Evolutionary conservation across 2,113 vertebrate genomes (phyloP).

Genomic region (Strigops habroptila): DNA sequence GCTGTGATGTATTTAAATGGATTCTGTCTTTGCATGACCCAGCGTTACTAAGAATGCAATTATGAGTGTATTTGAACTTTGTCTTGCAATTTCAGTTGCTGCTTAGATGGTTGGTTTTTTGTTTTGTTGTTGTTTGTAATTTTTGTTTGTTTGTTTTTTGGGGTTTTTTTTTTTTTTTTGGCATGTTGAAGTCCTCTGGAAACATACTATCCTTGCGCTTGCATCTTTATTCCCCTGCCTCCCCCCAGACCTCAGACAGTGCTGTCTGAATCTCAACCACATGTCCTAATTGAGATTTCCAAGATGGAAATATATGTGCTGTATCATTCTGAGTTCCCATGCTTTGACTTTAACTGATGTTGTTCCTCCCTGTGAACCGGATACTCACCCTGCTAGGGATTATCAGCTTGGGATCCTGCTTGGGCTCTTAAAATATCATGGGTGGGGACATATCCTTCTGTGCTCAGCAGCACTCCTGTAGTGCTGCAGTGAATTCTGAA

Average conservation of each 20-base stretch:
- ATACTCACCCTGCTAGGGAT: neutral
- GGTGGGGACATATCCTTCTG: neutral
- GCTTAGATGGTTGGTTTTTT: no score
- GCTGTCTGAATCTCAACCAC: neutral
- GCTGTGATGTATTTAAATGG: neutral
- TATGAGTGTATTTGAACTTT: neutral
- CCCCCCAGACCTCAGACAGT: neutral
- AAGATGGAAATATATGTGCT: rapidly evolving
- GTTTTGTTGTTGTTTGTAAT: no score
- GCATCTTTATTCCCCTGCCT: neutral
- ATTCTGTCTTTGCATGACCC: neutral
- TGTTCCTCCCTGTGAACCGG: rapidly evolving
- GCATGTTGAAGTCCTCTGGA: neutral
- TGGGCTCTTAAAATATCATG: neutral
- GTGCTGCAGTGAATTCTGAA: neutral
- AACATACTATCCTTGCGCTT: neutral
- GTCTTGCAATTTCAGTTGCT: neutral
- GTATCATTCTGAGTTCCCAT: neutral
- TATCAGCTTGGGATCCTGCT: neutral
- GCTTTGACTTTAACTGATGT: neutral
- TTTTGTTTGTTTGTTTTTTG: no score
- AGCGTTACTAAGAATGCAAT: neutral
- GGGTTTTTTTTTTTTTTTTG: neutral
- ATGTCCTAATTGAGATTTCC: rapidly evolving
- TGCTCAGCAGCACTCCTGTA: neutral